Evolutionary conservation across 2,797 vertebrate species (phyloP).

Genomic region (Schizopygopsis malacanthus): DNA sequence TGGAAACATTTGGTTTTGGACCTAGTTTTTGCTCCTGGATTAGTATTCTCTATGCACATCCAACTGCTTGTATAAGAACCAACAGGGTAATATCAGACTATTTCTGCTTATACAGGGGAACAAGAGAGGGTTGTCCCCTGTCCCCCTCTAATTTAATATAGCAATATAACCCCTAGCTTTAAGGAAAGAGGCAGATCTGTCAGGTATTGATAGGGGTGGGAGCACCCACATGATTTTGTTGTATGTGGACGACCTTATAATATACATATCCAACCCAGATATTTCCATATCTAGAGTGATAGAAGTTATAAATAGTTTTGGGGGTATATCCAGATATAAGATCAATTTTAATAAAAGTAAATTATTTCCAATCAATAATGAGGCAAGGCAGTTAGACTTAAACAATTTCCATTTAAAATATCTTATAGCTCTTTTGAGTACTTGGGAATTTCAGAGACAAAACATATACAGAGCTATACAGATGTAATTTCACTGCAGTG

Average conservation of each 20-base stretch:
- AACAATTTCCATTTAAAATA: neutral
- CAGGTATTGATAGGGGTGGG: neutral
- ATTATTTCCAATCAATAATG: neutral
- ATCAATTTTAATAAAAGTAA: neutral
- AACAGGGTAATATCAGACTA: neutral
- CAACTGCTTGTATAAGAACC: neutral
- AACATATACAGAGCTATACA: too few relatives aligned
- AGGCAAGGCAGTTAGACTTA: neutral
- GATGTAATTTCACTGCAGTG: neutral
- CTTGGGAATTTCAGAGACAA: too few relatives aligned
- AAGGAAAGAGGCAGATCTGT: neutral
- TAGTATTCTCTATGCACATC: neutral
- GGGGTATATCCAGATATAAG: neutral
- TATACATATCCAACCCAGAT: neutral
- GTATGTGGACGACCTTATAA: neutral
- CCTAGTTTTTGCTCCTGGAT: neutral
- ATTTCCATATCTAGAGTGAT: neutral
- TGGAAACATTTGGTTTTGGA: neutral
- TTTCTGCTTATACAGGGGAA: neutral
- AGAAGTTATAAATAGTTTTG: neutral
- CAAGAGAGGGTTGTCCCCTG: conserved; percentile 2
- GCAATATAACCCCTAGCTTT: neutral
- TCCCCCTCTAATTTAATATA: neutral
- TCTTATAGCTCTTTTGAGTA: neutral
- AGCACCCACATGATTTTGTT: neutral